Evolutionary conservation across 53 echinoderm and acorn worm species (phyloP).

Genomic region (Hippasteria phrygiana): DNA sequence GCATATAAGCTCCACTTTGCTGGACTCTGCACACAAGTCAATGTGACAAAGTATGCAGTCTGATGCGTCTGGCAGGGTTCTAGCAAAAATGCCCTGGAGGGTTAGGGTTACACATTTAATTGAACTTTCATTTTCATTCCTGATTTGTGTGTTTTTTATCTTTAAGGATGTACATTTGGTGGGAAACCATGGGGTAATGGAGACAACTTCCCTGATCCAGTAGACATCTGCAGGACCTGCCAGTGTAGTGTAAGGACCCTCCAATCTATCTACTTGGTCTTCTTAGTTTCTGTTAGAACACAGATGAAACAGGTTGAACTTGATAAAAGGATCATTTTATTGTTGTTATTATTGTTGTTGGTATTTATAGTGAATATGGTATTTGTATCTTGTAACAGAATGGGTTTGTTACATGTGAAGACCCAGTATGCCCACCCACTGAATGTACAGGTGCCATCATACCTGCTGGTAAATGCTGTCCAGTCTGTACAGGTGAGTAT

Average conservation of each 20-base stretch:
- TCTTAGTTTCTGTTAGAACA: not conserved
- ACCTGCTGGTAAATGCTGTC: slow-evolving; percentile 94
- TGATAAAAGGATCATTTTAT: too few species aligned
- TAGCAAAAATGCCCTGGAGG: too few species aligned
- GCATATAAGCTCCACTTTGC: too few species aligned
- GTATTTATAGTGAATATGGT: too few species aligned
- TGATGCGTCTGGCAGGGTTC: too few species aligned
- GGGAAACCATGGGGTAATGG: slow-evolving; percentile 96
- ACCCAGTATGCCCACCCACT: slow-evolving; percentile 78
- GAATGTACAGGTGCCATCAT: slow-evolving; percentile 77
- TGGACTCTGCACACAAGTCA: too few species aligned
- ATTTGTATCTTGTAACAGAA: slow-evolving; percentile 60
- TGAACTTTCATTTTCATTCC: not conserved
- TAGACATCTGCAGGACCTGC: slow-evolving; percentile 87
- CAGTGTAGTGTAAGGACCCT: slow-evolving; percentile 74
- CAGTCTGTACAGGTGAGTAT: slow-evolving; percentile 86
- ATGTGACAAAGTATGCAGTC: too few species aligned
- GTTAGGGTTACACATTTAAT: too few species aligned
- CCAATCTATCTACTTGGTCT: not conserved
- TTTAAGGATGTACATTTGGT: slow-evolving; percentile 83
- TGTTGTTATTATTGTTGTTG: too few species aligned
- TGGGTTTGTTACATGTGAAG: slow-evolving; percentile 88
- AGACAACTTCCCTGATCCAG: slow-evolving; percentile 88
- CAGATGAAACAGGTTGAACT: too few species aligned
- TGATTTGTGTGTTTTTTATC: slow-evolving; percentile 9